Evolutionary conservation across 1,140 invertebrate genomes (phyloP).

Genomic region (Cherax quadricarinatus): DNA sequence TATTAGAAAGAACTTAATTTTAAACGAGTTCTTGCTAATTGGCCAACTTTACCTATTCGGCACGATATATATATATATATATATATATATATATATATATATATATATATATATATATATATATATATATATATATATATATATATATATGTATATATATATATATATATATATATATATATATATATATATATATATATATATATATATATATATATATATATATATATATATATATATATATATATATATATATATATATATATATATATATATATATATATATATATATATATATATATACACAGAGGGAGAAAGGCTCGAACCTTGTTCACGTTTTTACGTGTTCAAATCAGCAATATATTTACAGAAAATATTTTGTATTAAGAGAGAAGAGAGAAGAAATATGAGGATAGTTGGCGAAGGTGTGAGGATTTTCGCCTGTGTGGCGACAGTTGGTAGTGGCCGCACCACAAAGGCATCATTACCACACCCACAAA

Average conservation of each 20-base stretch:
- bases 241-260: conserved; percentile 13
- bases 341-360: not conserved
- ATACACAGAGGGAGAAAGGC: not conserved
- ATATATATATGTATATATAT: conserved; percentile 26
- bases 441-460: too few species aligned
- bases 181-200: conserved; percentile 33
- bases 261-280: conserved; percentile 13
- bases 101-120: conserved; percentile 8
- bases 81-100: conserved; percentile 30
- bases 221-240: conserved; percentile 26
- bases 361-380: too few species aligned
- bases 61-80: not conserved
- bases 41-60: too few species aligned
- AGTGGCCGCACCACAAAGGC: too few species aligned
- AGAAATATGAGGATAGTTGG: too few species aligned
- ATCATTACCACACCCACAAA: too few species aligned
- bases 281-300: conserved; percentile 6
- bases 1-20: too few species aligned
- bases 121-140: conserved; percentile 31
- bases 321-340: not conserved
- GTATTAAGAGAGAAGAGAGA: too few species aligned
- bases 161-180: conserved; percentile 34
- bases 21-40: too few species aligned
- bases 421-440: too few species aligned
- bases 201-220: conserved; percentile 33